Evolutionary conservation across 2,113 vertebrate species (phyloP).

Genomic region (Morphnarchus princeps): DNA sequence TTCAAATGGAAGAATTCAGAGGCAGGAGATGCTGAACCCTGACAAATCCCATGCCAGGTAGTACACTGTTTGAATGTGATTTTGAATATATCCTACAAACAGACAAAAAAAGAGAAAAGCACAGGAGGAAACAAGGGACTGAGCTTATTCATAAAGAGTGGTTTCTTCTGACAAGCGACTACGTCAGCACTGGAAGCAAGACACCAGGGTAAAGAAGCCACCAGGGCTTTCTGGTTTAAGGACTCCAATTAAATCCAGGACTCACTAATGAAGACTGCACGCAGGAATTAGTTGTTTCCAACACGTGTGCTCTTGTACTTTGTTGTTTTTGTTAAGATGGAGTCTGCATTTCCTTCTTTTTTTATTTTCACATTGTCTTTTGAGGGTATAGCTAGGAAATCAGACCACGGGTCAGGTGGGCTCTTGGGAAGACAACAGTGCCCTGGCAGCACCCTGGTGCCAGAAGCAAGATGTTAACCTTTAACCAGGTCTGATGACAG

Average conservation of each 20-base stretch:
- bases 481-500: background rate
- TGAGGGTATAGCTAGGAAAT: background rate
- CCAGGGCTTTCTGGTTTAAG: background rate
- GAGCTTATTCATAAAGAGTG: background rate
- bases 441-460: background rate
- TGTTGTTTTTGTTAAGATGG: background rate
- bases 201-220: background rate
- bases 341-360: background rate
- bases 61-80: accelerated
- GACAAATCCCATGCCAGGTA: background rate
- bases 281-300: background rate
- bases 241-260: background rate
- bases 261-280: background rate
- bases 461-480: background rate
- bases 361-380: background rate
- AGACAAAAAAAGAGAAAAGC: background rate
- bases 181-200: background rate
- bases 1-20: background rate
- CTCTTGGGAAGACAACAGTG: background rate
- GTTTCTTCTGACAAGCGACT: background rate
- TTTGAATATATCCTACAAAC: background rate
- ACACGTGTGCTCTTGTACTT: accelerated
- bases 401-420: background rate
- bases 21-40: background rate
- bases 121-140: background rate